phyloP scores from a whole-genome alignment of 2,113 vertebrate species.

The Aphyosemion australe region DNA sequence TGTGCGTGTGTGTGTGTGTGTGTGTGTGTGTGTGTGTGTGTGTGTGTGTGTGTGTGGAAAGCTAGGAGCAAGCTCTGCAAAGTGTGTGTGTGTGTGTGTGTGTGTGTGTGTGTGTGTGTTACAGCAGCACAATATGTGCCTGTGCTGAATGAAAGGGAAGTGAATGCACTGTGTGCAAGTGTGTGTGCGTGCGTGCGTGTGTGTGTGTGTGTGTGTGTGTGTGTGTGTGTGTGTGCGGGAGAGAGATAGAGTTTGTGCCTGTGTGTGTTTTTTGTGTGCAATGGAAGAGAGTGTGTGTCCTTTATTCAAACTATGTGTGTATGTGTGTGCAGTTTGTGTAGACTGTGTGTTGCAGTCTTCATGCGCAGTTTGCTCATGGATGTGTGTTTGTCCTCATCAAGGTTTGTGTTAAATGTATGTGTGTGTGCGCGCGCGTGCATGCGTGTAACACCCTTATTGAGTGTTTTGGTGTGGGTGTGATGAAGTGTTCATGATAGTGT shows the following conservation, averaged over 20 bases:
- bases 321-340: slow-evolving; percentile 48
- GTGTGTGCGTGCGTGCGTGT: slow-evolving; percentile 44
- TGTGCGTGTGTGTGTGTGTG: slow-evolving; percentile 29
- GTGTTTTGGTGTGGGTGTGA: no score
- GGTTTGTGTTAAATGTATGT: no score
- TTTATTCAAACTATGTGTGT: slow-evolving; percentile 20
- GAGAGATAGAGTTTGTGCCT: slow-evolving; percentile 29
- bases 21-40: slow-evolving; percentile 36
- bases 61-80: slow-evolving; percentile 70
- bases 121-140: slow-evolving; percentile 74
- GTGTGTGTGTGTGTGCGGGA: slow-evolving; percentile 37
- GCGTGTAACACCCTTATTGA: no score
- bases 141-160: slow-evolving; percentile 75
- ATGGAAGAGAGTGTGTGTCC: slow-evolving; percentile 43
- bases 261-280: slow-evolving; percentile 49
- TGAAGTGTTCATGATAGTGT: no score
- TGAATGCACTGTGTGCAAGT: slow-evolving; percentile 63
- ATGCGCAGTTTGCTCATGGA: slow-evolving; percentile 24
- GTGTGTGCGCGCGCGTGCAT: no score
- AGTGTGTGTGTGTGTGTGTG: slow-evolving; percentile 32
- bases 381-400: slow-evolving; percentile 6
- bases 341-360: slow-evolving; percentile 10
- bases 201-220: slow-evolving; percentile 26
- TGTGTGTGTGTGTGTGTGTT: slow-evolving; percentile 50
- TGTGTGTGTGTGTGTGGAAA: slow-evolving; percentile 43